These are phyloP conservation scores for Clistopyga incitator DNA, from an alignment of 2,888 invertebrate genomes.

Conservation along the genomic window DNA sequence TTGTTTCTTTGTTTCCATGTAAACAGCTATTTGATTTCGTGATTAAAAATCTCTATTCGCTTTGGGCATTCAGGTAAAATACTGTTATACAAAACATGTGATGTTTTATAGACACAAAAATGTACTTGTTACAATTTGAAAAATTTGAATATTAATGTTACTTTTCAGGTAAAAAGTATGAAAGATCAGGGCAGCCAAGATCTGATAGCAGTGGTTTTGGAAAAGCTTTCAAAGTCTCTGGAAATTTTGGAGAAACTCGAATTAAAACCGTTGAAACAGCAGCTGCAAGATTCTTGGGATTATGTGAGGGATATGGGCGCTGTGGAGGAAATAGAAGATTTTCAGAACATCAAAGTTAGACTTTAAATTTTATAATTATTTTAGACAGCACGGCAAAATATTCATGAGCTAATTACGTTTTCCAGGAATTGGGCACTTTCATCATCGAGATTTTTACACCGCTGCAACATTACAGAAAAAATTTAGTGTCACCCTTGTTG, in stretches of 20 bases:
- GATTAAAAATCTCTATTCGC: too few relatives aligned
- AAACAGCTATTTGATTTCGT: too few relatives aligned
- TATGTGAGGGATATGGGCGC: slow-evolving; percentile 81
- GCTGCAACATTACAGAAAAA: slow-evolving; percentile 77
- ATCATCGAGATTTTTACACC: slow-evolving; percentile 78
- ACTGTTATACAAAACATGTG: too few relatives aligned
- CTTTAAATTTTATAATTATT: not conserved
- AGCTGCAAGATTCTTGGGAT: slow-evolving; percentile 77
- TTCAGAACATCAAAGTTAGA: slow-evolving; percentile 80
- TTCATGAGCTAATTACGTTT: not conserved
- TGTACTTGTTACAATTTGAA: too few relatives aligned
- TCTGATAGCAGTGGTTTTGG: slow-evolving; percentile 68
- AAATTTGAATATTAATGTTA: not conserved
- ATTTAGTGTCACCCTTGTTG: slow-evolving; percentile 74
- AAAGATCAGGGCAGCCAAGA: slow-evolving; percentile 49
- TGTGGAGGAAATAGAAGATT: slow-evolving; percentile 80
- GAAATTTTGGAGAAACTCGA: slow-evolving; percentile 78
- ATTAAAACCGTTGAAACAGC: slow-evolving; percentile 77
- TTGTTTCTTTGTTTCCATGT: too few relatives aligned
- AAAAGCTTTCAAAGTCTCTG: slow-evolving; percentile 74
- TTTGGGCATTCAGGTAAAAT: too few relatives aligned
- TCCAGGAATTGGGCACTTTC: slow-evolving; percentile 80
- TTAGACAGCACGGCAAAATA: not conserved
- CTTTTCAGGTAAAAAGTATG: slow-evolving; percentile 26
- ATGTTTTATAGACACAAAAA: too few relatives aligned